Evolutionary conservation across 2,888 invertebrate genomes (phyloP), one percentile per base, ranked within the genome.

Genomic region (Drosophila atripex): DNA sequence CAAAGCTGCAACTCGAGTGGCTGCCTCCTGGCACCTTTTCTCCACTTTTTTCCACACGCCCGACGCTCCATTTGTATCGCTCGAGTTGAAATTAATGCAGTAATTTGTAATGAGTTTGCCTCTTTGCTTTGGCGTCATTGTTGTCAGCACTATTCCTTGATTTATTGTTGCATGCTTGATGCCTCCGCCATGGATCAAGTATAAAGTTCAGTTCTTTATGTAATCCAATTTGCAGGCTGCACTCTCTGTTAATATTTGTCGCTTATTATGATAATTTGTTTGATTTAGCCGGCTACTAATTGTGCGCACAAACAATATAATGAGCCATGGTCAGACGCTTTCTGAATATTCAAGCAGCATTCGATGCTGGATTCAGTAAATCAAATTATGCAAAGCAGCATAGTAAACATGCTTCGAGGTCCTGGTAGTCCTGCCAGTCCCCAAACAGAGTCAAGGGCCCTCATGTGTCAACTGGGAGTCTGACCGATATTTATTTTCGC

Each of bases 51-150:
- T 16, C 41, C 53, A 39, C 53, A 45, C 45, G 35, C 43, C 45
- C 51, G 47, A 54, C 41, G 25, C 45, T 58, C 46, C 38, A 45
- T 61, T 50, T 49, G 54, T 52, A 47, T 69, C 77, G 69, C 76
- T 68, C 71, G 56, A 78, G 85, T 86, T 75, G 85, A 80, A 88
- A 88, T 84, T 84, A 84, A 84, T 88, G 85, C 84, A 84, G 84
- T 86, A 88, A 84, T 86, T 84, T 84, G 87, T 84, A 84, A 88
- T 88, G 84, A 88, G 87, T 80, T 82, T 86, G 77, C 77, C 66
- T 69, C 63, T 64, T 59, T 60, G 66, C 59, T 71, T 57, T 39
- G 53, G 53, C 52, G 58, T 57, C 52, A 50, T 57, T 65, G 46
- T 32, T 70, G 68, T 73, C 77, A 57, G 63, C 73, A 58, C 71